A percentile compares a stretch with the other conserved stretches of the same genome.
Evolutionary conservation across 1,140 invertebrate genomes (phyloP).

Genomic region (Drosophila pectinifera): DNA sequence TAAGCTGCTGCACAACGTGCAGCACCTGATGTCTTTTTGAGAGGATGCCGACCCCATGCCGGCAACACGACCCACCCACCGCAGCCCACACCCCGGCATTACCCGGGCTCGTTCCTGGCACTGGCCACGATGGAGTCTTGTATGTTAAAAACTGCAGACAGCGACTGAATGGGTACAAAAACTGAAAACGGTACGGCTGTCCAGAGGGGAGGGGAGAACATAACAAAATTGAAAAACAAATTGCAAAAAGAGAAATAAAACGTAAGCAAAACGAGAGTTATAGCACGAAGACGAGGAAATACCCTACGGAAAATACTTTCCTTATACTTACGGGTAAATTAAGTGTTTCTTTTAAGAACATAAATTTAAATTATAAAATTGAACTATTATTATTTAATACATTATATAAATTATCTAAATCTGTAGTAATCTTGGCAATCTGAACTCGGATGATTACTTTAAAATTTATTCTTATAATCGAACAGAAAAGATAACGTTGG

Average conservation of each 20-base stretch:
- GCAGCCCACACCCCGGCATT: neutral
- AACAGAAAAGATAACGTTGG: too few species aligned
- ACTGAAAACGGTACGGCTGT: conserved; percentile 27
- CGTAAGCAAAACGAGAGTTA: conserved; percentile 1
- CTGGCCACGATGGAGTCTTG: conserved; percentile 45
- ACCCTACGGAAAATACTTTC: neutral
- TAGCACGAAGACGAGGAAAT: conserved; percentile 1
- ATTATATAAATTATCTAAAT: too few species aligned
- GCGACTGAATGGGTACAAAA: conserved; percentile 77
- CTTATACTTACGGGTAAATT: too few species aligned
- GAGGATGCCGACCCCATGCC: conserved; percentile 66
- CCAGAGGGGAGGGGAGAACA: conserved; percentile 37
- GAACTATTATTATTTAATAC: too few species aligned
- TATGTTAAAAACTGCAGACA: conserved; percentile 78
- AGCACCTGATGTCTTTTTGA: conserved; percentile 84
- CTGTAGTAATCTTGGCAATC: too few species aligned
- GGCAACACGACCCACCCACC: conserved; percentile 20
- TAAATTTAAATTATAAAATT: too few species aligned
- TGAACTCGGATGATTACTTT: too few species aligned
- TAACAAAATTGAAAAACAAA: conserved; percentile 46
- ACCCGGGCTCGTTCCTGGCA: conserved; percentile 9
- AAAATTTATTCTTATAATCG: too few species aligned
- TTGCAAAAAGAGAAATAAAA: conserved; percentile 37
- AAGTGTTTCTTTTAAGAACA: too few species aligned
- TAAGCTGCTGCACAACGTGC: conserved; percentile 84